Evolutionary conservation across 2,113 vertebrate species (phyloP), one percentile per base, ranked within the genome.

Genomic region (Chaetura pelagica): DNA sequence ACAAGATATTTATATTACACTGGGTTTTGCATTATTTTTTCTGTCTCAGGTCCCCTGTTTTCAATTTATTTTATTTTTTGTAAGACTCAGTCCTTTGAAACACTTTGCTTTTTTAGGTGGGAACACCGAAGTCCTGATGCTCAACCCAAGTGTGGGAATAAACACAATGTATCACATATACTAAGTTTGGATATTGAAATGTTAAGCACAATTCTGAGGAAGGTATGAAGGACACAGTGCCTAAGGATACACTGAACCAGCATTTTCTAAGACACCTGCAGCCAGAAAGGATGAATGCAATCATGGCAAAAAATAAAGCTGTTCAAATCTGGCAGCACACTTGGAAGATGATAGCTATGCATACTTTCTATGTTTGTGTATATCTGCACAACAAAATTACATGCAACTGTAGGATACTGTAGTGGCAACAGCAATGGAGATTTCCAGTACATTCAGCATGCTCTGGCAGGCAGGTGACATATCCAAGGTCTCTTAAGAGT

Each of bases 151-250:
- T 49, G 44, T 68, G 74, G 62, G 91, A 95, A 82, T 79, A 66
- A 87, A 75, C 32, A 68, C 0, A 1, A 82, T 2, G 0, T 46
- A 48, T 55, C 48, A 57, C 51, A 59, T 61, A 84, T 7, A 67
- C 57, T 64, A 63, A 61, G 23, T 87, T 55, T 64, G 23, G 34
- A 82, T 89, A 81, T 54, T 86, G 80, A 95, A 89, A 95, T 91
- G 52, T 59, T 80, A 94, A 75, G 48, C 40, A 66, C n/a, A 78
- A 14, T 78, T 77, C 89, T 82, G 62, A 84, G 51, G 73, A 81
- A 84, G 61, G 34, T 77, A 51, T 59, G 68, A 93, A 84, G 68
- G 76, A 59, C 42, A 67, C 13, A n/a, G 16, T 64, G 77, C 90
- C 81, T 81, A 80, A 90, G 89, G 79, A 86, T 32, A 78, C 52